Evolutionary conservation across 1,140 invertebrate genomes (phyloP).

Genomic region (Zaprionus ghesquierei): DNA sequence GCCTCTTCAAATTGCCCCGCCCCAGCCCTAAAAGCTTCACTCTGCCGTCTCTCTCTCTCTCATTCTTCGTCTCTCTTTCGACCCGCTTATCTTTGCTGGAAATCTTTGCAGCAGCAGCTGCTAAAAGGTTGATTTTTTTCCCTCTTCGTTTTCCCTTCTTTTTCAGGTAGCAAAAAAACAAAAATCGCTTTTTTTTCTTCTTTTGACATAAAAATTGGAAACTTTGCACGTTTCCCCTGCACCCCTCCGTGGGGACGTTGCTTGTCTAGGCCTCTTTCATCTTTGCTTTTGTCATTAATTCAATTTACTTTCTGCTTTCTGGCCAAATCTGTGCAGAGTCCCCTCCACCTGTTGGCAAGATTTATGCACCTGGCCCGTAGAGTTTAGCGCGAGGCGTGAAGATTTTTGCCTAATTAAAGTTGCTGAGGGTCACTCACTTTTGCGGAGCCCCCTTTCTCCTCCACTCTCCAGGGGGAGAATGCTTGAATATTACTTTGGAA

Average conservation of each 20-base stretch:
- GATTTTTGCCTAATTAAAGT: conserved; percentile 70
- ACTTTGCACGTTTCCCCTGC: conserved; percentile 39
- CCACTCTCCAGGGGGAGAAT: background rate
- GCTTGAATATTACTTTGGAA: conserved; percentile 31
- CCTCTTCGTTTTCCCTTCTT: conserved; percentile 3
- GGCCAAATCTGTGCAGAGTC: conserved; percentile 21
- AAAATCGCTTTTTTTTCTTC: conserved; percentile 9
- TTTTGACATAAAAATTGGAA: conserved; percentile 60
- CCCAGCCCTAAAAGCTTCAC: background rate
- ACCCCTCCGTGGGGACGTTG: background rate
- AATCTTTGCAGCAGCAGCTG: conserved; percentile 73
- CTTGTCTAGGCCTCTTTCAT: conserved; percentile 63
- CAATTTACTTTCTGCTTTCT: conserved; percentile 57
- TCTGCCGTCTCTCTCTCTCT: conserved; percentile 1
- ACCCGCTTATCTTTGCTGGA: conserved; percentile 57
- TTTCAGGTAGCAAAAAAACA: conserved; percentile 56
- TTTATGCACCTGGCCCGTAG: conserved; percentile 42
- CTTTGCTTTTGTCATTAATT: conserved; percentile 66
- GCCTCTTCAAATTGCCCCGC: conserved; percentile 24
- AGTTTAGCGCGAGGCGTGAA: conserved; percentile 56
- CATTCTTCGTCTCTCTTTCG: conserved; percentile 23
- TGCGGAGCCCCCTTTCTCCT: background rate
- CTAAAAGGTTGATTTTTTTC: conserved; percentile 43
- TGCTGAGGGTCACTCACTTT: conserved; percentile 37
- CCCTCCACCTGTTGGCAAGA: conserved; percentile 65